Base-by-base conservation (phyloP, 1,140 invertebrate genomes). In the Wiebesia pumilae region DNA sequence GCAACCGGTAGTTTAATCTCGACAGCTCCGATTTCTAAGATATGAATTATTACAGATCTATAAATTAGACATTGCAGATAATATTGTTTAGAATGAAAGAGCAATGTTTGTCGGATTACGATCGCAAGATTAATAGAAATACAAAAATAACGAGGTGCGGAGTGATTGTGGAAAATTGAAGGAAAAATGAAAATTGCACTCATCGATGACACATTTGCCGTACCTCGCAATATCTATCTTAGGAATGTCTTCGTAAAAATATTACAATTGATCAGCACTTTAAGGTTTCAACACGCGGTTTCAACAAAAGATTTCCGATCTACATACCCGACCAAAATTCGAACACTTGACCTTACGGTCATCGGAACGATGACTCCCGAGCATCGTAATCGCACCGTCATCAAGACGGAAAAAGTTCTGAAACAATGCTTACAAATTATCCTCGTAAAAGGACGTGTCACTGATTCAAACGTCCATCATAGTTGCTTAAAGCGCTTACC, bases 251-350 rank as follows among this genome's bases (percentile, higher is more conserved):
- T 75, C 43, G 3, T 19, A 43, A 71, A 71, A 38, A 71, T 38
- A 38, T 38, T 38, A 75, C 27, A 43, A n/a, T 75, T 43, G 27
- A 75, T 75, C 71, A 75, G 71, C 71, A 75, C 3, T 75, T 75
- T 75, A 43, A 24, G 38, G 43, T n/a, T n/a, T n/a, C n/a, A n/a
- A n/a, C n/a, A 75, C 24, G 71, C 38, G 9, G 14, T 43, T 43
- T 75, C 71, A 43, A 43, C 71, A 75, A 27, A 43, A 43, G 27
- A 33, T 43, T 43, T 75, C n/a, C 43, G 71, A 75, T 75, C 71
- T 75, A 75, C 38, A 75, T 75, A 75, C 16, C 6, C 71, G 71
- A 75, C 7, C 71, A 71, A 71, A 71, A 71, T 71, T 71, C 71
- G 9, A 43, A 43, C 9, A 43, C 21, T 75, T 75, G 0, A 27